Conservation (phyloP, 1,140 invertebrate genomes). For the Eubasilissa regina region DNA sequence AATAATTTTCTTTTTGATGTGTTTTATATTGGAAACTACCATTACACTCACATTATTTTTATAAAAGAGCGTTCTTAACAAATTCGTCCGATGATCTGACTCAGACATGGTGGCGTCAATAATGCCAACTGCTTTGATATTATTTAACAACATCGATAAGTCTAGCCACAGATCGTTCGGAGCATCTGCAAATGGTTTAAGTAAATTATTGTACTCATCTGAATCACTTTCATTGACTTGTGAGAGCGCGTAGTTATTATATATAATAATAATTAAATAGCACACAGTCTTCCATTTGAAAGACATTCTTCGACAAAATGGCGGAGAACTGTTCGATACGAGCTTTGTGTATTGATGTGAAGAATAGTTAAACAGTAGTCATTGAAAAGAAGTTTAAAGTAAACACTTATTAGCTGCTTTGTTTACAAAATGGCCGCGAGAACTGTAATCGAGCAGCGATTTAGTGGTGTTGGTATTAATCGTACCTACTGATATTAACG, state of each 20-base stretch:
- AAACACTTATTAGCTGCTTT: not conserved
- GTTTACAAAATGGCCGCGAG: slow-evolving; percentile 22
- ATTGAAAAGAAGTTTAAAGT: not conserved
- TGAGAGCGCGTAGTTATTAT: too few species aligned
- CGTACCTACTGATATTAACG: not conserved
- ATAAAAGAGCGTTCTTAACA: not conserved
- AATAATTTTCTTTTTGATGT: not conserved
- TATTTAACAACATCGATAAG: not conserved
- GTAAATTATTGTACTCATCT: too few species aligned
- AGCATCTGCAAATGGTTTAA: not conserved
- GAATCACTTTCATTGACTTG: too few species aligned
- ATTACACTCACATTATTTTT: not conserved
- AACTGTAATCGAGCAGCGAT: slow-evolving; percentile 2
- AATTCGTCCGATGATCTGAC: not conserved
- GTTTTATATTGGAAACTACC: not conserved
- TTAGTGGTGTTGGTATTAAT: not conserved
- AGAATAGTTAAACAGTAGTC: not conserved
- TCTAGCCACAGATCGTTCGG: not conserved
- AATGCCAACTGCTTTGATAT: not conserved
- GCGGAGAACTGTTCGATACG: too few species aligned
- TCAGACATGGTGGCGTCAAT: not conserved
- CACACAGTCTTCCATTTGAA: too few species aligned
- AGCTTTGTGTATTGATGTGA: too few species aligned
- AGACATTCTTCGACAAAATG: too few species aligned
- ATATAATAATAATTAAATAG: too few species aligned